Conservation (phyloP, 2,888 invertebrate genomes). For the Priocnemis perturbator region DNA sequence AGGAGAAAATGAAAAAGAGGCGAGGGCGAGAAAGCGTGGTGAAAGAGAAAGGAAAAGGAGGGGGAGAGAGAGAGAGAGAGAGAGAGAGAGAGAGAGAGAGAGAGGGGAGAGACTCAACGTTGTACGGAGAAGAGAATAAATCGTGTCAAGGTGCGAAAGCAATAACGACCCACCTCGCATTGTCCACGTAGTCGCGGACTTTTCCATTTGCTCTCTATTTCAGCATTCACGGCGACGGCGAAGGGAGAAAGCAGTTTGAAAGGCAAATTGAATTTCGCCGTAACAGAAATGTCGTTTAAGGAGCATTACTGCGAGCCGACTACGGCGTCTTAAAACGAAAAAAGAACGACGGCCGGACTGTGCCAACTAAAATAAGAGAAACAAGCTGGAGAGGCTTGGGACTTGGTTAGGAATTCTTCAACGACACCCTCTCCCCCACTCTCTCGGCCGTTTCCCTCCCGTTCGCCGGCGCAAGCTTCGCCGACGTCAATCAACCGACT, state of each 20-base stretch:
- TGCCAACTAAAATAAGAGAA: background rate
- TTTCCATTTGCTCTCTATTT: slow-evolving; percentile 21
- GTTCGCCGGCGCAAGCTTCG: background rate
- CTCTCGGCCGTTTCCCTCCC: background rate
- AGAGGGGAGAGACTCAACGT: background rate
- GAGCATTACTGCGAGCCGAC: slow-evolving; percentile 26
- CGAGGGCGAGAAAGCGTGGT: background rate
- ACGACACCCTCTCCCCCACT: background rate
- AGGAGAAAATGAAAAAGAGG: background rate
- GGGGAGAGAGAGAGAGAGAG: background rate
- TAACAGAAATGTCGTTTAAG: slow-evolving; percentile 44
- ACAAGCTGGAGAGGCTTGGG: background rate
- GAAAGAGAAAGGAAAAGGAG: background rate
- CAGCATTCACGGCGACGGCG: slow-evolving; percentile 3
- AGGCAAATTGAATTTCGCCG: slow-evolving; percentile 50
- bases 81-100: slow-evolving; percentile 3
- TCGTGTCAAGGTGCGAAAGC: slow-evolving; percentile 32
- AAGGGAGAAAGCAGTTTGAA: slow-evolving; percentile 29
- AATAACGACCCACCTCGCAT: slow-evolving; percentile 23
- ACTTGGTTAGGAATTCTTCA: background rate
- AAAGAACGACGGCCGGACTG: slow-evolving; percentile 15
- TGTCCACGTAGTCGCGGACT: slow-evolving; percentile 25
- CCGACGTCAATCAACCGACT: background rate
- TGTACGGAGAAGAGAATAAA: slow-evolving; percentile 16
- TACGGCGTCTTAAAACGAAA: slow-evolving; percentile 18